Conservation (phyloP, 2,113 vertebrate species). For the Bubo scandiacus region DNA sequence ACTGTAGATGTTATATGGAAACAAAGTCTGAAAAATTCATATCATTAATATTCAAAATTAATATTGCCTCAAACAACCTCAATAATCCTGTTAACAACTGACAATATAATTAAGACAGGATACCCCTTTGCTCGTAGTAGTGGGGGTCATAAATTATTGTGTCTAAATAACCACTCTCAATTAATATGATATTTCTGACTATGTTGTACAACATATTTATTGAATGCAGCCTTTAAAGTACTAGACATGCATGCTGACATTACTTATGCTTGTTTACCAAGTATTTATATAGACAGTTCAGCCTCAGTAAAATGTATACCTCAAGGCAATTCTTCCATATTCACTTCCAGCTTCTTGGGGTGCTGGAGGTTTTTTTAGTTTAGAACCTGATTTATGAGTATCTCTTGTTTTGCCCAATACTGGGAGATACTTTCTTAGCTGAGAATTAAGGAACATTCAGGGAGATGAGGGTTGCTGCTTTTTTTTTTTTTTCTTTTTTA, state of each 20-base stretch:
- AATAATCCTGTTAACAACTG: not conserved
- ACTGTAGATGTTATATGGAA: not conserved
- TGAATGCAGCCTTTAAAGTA: not conserved
- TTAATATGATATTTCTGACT: not conserved
- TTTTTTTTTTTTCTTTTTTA: not conserved
- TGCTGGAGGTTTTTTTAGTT: not conserved
- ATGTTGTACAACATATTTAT: not conserved
- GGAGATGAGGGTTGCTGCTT: fast-evolving
- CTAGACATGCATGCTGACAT: not conserved
- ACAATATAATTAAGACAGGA: not conserved
- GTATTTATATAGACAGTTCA: not conserved
- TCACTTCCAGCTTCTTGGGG: not conserved
- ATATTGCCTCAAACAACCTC: not conserved
- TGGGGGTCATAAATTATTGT: not conserved
- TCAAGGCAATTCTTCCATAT: not conserved
- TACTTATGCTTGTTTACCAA: not conserved
- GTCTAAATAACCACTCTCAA: not conserved
- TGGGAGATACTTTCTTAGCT: not conserved
- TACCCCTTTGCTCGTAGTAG: not conserved
- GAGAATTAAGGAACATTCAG: not conserved
- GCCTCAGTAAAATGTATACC: not conserved
- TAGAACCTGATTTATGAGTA: not conserved
- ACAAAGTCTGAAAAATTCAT: not conserved
- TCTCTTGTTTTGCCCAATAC: not conserved
- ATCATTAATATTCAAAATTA: not conserved